Percentiles rank a stretch among this genome's conserved stretches.
These are phyloP conservation scores for Pseudococcus viburni DNA, from an alignment of 2,888 invertebrate species.

Conservation along the genomic window DNA sequence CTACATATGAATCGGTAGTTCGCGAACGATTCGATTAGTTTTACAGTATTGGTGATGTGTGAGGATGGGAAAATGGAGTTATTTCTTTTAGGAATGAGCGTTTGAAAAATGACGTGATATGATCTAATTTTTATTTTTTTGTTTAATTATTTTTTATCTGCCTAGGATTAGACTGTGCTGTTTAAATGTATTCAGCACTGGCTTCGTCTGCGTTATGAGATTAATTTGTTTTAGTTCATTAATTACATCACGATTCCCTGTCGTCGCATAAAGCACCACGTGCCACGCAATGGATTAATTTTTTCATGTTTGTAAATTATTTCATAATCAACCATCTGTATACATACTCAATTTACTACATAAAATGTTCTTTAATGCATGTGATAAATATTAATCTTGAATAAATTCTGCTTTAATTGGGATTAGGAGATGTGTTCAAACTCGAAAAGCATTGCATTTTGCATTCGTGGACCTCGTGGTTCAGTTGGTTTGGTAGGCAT, in stretches of 20 bases:
- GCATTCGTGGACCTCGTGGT: too few species aligned
- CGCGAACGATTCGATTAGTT: not conserved
- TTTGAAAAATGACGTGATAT: not conserved
- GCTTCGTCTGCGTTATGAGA: not conserved
- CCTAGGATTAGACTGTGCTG: not conserved
- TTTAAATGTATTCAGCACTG: not conserved
- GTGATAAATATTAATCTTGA: too few species aligned
- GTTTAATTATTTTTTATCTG: not conserved
- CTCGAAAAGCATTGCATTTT: too few species aligned
- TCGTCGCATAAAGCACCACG: not conserved
- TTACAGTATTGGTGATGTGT: not conserved
- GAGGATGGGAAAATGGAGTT: not conserved
- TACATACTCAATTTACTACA: not conserved
- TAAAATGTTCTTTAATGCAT: too few species aligned
- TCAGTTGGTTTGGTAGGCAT: too few species aligned
- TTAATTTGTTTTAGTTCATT: slow-evolving; percentile 28
- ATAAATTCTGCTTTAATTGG: too few species aligned
- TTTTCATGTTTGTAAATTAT: not conserved
- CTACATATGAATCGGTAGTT: not conserved
- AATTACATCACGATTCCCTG: slow-evolving; percentile 2
- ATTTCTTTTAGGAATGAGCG: not conserved
- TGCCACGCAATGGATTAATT: slow-evolving; percentile 37
- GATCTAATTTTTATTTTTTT: not conserved
- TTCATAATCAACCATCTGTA: not conserved
- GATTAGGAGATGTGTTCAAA: too few species aligned